Evolutionary conservation across 2,113 vertebrate species (phyloP), one percentile per base, ranked within the genome.

Genomic region (Charadrius vociferus): DNA sequence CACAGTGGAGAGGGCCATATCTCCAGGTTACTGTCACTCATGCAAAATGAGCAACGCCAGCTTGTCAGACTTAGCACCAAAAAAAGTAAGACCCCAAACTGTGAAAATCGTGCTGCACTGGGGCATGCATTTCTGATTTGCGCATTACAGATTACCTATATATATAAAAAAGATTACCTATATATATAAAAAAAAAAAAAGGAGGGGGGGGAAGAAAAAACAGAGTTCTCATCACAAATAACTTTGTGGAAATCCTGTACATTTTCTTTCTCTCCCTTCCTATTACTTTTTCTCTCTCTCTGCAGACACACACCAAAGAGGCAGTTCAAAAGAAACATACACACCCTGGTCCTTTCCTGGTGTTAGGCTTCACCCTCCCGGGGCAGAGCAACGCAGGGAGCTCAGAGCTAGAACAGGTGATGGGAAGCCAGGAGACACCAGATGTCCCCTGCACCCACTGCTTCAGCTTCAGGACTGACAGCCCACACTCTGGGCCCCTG

Each of bases 1-100:
- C 5, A 1, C 11, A 15, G 81, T 0, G 0, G 21, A 71, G 72
- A 47, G 14, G 58, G 55, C 11, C 1, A 0, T 5, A 59, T 32
- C 81, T 17, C 56, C 47, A 59, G 79, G 78, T 36, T 61, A 22
- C 74, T 39, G 88, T 32, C 92, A 55, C 86, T 66, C 84, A 30
- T 8, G 3, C n/a, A 43, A 30, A 74, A 26, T 21, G 5, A 56
- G 74, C 61, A 45, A 59, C 1, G 2, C 66, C 74, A 62, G 77
- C 65, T 13, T 29, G 68, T 61, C 93, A 82, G 47, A 6, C 66
- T 29, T 4, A 8, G 39, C 68, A 45, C 32, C 2, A 73, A 55
- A 50, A 26, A 32, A n/a, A 8, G 11, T 3, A 30, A 49, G 61
- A 72, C n/a, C 47, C 56, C 43, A 9, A 53, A 14, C 17, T 8